Percentiles rank a stretch among this genome's conserved stretches.
Evolutionary conservation across 2,888 invertebrate genomes (phyloP).

Genomic region (Hirtodrosophila trivittata): DNA sequence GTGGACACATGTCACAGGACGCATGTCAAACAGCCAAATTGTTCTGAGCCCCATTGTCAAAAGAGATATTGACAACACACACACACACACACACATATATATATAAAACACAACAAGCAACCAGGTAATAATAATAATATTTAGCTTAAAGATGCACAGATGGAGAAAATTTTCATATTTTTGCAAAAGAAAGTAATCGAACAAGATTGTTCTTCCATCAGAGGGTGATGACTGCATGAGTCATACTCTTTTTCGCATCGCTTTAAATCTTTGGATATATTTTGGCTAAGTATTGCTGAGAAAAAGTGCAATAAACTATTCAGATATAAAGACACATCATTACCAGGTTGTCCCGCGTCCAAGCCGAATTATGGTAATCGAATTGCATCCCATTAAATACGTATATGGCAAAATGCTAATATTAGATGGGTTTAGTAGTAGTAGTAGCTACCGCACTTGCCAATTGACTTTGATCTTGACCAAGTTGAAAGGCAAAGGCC

Average conservation of each 20-base stretch:
- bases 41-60: neutral
- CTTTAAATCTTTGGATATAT: too few species aligned
- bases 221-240: too few species aligned
- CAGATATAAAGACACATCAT: too few species aligned
- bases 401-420: slow-evolving; percentile 15
- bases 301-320: too few species aligned
- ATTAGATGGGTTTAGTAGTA: slow-evolving; percentile 1
- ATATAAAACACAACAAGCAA: too few species aligned
- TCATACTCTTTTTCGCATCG: neutral
- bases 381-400: slow-evolving; percentile 2
- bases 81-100: too few species aligned
- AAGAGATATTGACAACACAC: too few species aligned
- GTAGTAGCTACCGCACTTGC: neutral
- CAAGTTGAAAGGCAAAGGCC: slow-evolving; percentile 14
- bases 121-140: slow-evolving; percentile 1
- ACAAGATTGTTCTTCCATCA: too few species aligned
- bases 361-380: neutral
- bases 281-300: too few species aligned
- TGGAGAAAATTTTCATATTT: slow-evolving; percentile 1
- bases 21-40: slow-evolving; percentile 3
- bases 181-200: too few species aligned
- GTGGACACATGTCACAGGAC: slow-evolving; percentile 24
- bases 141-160: slow-evolving; percentile 1
- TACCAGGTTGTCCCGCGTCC: too few species aligned
- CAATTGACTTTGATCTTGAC: slow-evolving; percentile 42